Base-by-base conservation (phyloP, 2,888 invertebrate genomes). In the Urechis unicinctus region DNA sequence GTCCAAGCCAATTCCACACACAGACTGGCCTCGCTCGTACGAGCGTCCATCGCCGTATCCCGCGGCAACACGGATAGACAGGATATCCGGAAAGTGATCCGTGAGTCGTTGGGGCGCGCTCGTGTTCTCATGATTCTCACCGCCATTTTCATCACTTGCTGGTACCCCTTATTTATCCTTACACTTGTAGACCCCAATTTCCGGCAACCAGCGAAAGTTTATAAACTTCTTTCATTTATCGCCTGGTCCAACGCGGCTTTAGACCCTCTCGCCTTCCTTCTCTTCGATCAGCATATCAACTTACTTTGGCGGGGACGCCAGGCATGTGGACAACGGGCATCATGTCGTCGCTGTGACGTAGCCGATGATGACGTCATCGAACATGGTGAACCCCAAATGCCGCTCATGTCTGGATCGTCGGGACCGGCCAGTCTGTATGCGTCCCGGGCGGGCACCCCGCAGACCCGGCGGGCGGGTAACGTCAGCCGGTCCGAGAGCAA, bases 161-260 rank as follows among this genome's bases (percentile, higher is more conserved):
- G 77, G 77, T 78, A 75, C 57, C 78, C 78, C 2, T 66, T 75
- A 22, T 78, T 75, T 57, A 61, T 74, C 21, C 66, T 78, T 30
- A 72, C 74, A 13, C 52, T 77, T 22, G 66, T 73, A 29, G 78
- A 78, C 60, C 69, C 71, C 26, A 63, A 68, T 55, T 77, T 73
- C 61, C 62, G 61, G 29, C 71, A 72, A 31, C 72, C 74, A 17
- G 68, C 71, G 28, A 73, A 72, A 64, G 68, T 76, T 13, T 78
- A 77, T 66, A 74, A 74, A 60, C 66, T 73, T 25, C 68, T 77
- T 56, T 73, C 75, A 36, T 74, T 77, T 59, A 70, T 78, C 42
- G 77, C 75, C 17, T 78, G 76, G 76, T 72, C 75, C 6, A 74
- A 77, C 45, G 72, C 72, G 41, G 69, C 73, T 6, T 60, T 78